Percentiles rank a stretch among this genome's conserved stretches.
phyloP scores from a whole-genome alignment of 1,140 invertebrate species.

The Tetragnatha versicolor region DNA sequence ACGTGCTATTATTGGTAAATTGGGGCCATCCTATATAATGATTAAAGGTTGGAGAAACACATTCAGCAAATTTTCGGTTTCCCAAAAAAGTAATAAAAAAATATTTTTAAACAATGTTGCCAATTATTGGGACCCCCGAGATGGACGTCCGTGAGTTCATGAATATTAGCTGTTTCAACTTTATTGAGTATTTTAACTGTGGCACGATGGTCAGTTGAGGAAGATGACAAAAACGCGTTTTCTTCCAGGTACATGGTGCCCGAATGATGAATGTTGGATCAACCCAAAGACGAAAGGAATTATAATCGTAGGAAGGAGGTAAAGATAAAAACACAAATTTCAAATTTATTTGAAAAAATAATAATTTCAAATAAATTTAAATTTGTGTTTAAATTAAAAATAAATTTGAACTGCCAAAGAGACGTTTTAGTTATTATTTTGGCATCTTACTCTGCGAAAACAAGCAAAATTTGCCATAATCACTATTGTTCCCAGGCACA shows the following conservation, averaged over 20 bases:
- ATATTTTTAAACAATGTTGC: no score
- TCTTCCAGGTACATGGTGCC: slow-evolving; percentile 66
- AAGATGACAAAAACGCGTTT: neutral
- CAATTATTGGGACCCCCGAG: no score
- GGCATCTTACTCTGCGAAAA: neutral
- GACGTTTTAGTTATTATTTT: neutral
- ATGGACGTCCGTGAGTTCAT: no score
- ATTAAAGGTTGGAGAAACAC: no score
- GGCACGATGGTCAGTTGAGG: no score
- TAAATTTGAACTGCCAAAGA: neutral
- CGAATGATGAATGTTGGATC: slow-evolving; percentile 69
- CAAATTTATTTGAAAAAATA: neutral
- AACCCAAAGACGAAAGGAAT: slow-evolving; percentile 68
- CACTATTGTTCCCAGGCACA: no score
- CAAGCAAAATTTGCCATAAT: neutral
- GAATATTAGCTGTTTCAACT: no score
- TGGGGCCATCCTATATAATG: no score
- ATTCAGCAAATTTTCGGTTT: no score
- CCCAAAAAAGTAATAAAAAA: no score
- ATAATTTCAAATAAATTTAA: neutral
- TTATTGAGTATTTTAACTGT: no score
- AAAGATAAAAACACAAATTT: neutral
- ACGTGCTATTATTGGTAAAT: no score
- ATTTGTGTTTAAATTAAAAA: neutral
- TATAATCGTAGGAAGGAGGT: slow-evolving; percentile 63